Evolutionary conservation across 2,888 invertebrate species (phyloP).

Genomic region (Trissolcus japonicus): DNA sequence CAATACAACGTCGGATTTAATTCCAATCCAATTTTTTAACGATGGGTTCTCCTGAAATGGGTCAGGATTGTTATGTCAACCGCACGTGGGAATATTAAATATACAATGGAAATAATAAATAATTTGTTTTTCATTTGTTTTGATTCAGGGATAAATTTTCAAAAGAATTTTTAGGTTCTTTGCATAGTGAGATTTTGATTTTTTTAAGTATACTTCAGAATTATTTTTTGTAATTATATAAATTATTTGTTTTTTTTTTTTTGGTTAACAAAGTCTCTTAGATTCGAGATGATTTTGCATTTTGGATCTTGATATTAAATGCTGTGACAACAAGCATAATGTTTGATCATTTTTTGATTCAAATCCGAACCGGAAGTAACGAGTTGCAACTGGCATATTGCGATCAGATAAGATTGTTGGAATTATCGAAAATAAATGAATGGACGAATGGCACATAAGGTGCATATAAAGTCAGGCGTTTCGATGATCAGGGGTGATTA

Average conservation of each 20-base stretch:
- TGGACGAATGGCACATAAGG: slow-evolving; percentile 52
- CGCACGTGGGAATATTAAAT: background rate
- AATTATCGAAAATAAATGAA: slow-evolving; percentile 28
- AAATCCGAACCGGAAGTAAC: slow-evolving; percentile 3
- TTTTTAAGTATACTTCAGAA: too few relatives aligned
- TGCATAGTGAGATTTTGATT: too few relatives aligned
- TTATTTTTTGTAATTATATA: too few relatives aligned
- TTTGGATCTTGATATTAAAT: too few relatives aligned
- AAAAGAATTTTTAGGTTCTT: too few relatives aligned
- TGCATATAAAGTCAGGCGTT: slow-evolving; percentile 42
- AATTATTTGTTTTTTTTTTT: background rate
- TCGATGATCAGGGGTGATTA: slow-evolving; percentile 59
- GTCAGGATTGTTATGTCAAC: background rate
- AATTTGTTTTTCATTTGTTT: background rate
- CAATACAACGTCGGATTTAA: slow-evolving; percentile 20
- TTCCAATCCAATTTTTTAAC: slow-evolving; percentile 28
- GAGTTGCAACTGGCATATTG: slow-evolving; percentile 17
- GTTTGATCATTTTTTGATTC: background rate
- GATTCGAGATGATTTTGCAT: too few relatives aligned
- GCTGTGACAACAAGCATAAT: too few relatives aligned
- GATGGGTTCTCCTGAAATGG: background rate
- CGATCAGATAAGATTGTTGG: slow-evolving; percentile 45
- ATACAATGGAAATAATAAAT: background rate
- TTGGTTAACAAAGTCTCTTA: too few relatives aligned
- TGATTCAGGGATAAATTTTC: too few relatives aligned